Conservation (phyloP, 2,113 vertebrate genomes). For the Epinephelus lanceolatus region DNA sequence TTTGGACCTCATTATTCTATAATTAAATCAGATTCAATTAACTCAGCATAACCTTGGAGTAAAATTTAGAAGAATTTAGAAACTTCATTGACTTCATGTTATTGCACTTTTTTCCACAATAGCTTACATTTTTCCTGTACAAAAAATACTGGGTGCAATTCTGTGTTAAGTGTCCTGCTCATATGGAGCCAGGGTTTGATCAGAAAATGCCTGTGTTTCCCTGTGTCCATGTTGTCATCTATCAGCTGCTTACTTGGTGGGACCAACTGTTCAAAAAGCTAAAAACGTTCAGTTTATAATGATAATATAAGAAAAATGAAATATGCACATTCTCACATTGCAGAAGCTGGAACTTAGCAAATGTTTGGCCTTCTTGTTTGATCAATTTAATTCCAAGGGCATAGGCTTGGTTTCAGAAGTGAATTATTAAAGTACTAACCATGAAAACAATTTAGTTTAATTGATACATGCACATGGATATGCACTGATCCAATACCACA, state of each 20-base stretch:
- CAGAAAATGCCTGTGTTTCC: too few relatives aligned
- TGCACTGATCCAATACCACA: too few relatives aligned
- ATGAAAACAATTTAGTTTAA: neutral
- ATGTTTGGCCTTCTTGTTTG: neutral
- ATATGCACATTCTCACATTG: neutral
- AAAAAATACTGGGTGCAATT: neutral
- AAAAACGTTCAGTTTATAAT: neutral
- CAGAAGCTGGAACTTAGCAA: neutral
- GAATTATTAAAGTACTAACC: neutral
- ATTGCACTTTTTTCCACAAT: constrained; percentile 9
- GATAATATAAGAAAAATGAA: too few relatives aligned
- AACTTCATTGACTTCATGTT: constrained; percentile 10
- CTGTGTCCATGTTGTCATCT: neutral
- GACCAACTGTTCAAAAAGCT: neutral
- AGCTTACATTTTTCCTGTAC: neutral
- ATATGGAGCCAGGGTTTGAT: neutral
- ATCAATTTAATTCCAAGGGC: neutral
- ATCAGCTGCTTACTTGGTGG: neutral
- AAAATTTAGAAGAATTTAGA: neutral
- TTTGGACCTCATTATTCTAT: constrained; percentile 20
- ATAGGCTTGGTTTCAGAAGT: neutral
- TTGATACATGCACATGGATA: neutral
- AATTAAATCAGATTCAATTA: constrained; percentile 24
- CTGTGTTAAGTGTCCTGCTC: neutral
- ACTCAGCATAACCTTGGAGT: neutral